Percentiles rank a stretch among this genome's conserved stretches.
phyloP scores from a whole-genome alignment of 2,113 vertebrate species.

The Myotis brandtii region DNA sequence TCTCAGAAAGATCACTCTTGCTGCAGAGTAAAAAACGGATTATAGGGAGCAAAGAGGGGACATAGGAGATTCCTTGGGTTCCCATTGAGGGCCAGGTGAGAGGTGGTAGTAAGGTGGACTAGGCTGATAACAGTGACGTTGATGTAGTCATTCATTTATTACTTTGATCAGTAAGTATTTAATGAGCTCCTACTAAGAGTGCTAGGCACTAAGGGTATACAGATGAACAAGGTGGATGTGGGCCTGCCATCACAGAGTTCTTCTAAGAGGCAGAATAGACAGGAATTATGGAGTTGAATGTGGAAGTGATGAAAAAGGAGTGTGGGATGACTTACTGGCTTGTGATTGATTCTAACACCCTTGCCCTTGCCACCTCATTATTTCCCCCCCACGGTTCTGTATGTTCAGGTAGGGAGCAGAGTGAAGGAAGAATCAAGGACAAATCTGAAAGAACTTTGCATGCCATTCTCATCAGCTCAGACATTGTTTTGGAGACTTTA shows the following conservation, averaged over 20 bases:
- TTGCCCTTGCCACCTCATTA: not conserved
- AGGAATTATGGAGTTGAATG: not conserved
- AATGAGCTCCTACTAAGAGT: not conserved
- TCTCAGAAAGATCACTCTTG: not conserved
- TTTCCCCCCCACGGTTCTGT: not conserved
- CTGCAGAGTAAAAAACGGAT: not conserved
- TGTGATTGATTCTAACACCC: not conserved
- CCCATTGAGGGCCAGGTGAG: not conserved
- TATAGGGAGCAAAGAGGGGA: not conserved
- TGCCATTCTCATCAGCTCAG: slow-evolving; percentile 25
- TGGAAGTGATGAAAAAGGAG: not conserved
- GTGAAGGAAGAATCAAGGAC: not conserved
- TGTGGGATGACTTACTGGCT: not conserved
- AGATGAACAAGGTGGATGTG: not conserved
- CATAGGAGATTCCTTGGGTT: not conserved
- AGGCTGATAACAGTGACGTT: not conserved
- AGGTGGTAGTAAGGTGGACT: not conserved
- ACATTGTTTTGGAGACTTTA: slow-evolving; percentile 42
- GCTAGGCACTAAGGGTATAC: not conserved
- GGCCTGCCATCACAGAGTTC: not conserved
- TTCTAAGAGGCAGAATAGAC: not conserved
- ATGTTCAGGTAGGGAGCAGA: not conserved
- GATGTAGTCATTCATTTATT: not conserved
- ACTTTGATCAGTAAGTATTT: slow-evolving; percentile 3
- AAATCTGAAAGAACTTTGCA: not conserved